Evolutionary conservation across 2,113 vertebrate genomes (phyloP).

Genomic region (Phrynosoma blainvillii): DNA sequence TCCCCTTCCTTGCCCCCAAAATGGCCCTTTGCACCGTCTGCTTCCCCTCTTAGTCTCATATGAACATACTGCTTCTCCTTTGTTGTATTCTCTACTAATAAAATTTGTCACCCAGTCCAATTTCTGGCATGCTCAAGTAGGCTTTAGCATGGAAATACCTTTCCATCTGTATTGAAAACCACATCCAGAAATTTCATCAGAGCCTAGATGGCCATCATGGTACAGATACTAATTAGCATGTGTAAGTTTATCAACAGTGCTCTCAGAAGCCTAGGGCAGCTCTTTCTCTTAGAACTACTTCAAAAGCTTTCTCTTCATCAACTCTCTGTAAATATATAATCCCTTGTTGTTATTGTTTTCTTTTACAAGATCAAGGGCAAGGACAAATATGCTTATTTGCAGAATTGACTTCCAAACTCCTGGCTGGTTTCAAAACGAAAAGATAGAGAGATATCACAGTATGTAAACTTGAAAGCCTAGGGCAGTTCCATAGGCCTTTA

Average conservation of each 20-base stretch:
- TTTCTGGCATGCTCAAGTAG: neutral
- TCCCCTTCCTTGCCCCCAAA: no score
- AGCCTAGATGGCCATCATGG: neutral
- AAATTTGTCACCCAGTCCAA: neutral
- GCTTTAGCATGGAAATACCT: neutral
- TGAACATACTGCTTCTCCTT: no score
- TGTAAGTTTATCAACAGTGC: neutral
- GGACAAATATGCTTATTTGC: slow-evolving; percentile 48
- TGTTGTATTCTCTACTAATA: neutral
- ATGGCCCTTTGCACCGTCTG: no score
- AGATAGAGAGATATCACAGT: neutral
- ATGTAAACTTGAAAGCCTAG: slow-evolving; percentile 21
- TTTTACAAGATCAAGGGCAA: slow-evolving; percentile 41
- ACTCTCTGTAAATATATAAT: neutral
- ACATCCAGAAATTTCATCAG: neutral
- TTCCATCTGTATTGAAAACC: neutral
- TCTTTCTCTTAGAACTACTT: neutral
- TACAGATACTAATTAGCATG: neutral
- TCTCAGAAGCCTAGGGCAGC: neutral
- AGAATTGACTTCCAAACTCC: slow-evolving; percentile 53
- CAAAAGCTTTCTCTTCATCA: neutral
- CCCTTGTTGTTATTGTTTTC: neutral
- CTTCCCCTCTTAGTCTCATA: neutral
- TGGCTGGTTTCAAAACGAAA: slow-evolving; percentile 52
- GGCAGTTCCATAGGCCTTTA: slow-evolving; percentile 44